Conservation (phyloP, 1,140 invertebrate species). For the Episyrphus balteatus region DNA sequence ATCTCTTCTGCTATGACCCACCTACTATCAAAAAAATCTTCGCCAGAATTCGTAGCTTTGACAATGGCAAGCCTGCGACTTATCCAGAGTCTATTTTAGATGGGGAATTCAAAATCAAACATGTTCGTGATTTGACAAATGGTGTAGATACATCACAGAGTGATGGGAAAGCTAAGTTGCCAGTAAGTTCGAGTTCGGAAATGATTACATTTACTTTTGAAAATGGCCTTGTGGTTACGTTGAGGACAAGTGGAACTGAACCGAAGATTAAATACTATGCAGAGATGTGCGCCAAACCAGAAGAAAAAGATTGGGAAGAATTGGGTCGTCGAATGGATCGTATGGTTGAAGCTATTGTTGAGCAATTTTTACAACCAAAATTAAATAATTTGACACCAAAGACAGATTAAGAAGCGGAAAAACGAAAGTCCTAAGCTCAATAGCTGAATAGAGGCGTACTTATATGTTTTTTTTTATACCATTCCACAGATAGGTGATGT, state of each 20-base stretch:
- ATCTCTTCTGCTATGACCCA: constrained; percentile 76
- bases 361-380: constrained; percentile 71
- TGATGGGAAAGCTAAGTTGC: constrained; percentile 64
- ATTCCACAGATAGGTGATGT: too few species aligned
- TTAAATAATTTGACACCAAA: constrained; percentile 52
- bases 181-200: constrained; percentile 61
- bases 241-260: constrained; percentile 96
- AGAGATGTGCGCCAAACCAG: constrained; percentile 66
- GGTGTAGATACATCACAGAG: constrained; percentile 71
- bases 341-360: constrained; percentile 66
- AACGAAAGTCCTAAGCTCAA: too few species aligned
- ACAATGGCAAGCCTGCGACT: constrained; percentile 36
- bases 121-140: constrained; percentile 77
- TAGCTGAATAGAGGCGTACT: too few species aligned
- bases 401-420: constrained; percentile 17
- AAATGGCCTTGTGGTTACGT: constrained; percentile 75
- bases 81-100: constrained; percentile 61
- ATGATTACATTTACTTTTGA: constrained; percentile 96
- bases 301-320: constrained; percentile 56
- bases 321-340: constrained; percentile 53
- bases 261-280: constrained; percentile 98
- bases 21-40: constrained; percentile 67
- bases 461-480: too few species aligned
- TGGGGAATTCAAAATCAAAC: constrained; percentile 60
- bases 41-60: constrained; percentile 65